These are phyloP conservation scores for Acanthisitta chloris DNA, from an alignment of 2,113 vertebrate genomes.

Conservation along the genomic window DNA sequence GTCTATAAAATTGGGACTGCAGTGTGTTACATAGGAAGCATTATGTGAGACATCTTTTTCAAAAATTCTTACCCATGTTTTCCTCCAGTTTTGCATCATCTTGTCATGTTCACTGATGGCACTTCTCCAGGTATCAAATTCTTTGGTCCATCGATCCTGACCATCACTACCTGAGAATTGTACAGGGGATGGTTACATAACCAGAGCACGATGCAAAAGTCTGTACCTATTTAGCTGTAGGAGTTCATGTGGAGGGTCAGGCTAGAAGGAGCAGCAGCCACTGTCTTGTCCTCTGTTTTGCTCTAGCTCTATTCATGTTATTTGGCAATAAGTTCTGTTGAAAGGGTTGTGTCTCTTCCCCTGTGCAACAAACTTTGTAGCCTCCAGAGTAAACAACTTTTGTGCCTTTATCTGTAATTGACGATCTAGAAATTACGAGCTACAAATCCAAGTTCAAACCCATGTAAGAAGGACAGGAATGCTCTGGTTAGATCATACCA, in stretches of 20 bases:
- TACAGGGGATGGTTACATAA: background rate
- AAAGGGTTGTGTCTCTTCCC: background rate
- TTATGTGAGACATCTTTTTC: background rate
- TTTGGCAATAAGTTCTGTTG: background rate
- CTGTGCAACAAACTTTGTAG: background rate
- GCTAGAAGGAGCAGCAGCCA: background rate
- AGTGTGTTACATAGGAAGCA: background rate
- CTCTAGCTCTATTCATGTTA: background rate
- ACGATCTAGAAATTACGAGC: accelerated
- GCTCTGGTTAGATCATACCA: background rate
- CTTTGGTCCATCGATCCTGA: constrained; percentile 72
- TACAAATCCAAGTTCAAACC: background rate
- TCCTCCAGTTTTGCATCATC: constrained; percentile 86
- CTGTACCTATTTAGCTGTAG: background rate
- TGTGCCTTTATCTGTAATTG: background rate
- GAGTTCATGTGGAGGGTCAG: background rate
- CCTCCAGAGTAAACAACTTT: background rate
- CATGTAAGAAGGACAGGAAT: background rate
- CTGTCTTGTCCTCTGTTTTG: background rate
- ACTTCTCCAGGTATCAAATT: constrained; percentile 82
- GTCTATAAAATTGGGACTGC: background rate
- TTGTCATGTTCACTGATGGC: constrained; percentile 81
- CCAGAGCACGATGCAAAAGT: background rate
- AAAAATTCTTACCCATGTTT: constrained; percentile 81
- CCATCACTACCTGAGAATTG: constrained; percentile 74